These are phyloP conservation scores for Epinephelus cyanopodus DNA, from an alignment of 2,113 vertebrate species.

Conservation along the genomic window DNA sequence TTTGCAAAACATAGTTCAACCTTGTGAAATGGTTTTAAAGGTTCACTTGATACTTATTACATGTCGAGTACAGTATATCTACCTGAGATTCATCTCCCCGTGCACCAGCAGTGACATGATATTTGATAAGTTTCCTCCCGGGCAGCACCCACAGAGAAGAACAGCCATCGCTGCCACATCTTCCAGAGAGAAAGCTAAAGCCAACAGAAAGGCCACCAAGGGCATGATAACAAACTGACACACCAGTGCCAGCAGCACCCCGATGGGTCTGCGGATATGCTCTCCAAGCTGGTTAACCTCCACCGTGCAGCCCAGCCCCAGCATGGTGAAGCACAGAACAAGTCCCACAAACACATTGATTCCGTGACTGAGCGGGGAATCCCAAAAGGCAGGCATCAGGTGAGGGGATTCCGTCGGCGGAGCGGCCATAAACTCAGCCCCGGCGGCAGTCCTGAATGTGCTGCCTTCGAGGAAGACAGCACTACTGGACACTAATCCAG, in stretches of 20 bases:
- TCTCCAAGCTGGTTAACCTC: slow-evolving; percentile 90
- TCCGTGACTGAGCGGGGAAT: slow-evolving; percentile 90
- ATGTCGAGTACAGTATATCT: slow-evolving; percentile 21
- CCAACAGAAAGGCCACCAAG: slow-evolving; percentile 92
- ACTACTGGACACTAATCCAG: slow-evolving; percentile 38
- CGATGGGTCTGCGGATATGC: slow-evolving; percentile 91
- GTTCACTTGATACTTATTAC: neutral
- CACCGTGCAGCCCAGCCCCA: slow-evolving; percentile 97
- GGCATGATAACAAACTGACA: slow-evolving; percentile 97
- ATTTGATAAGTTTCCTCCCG: slow-evolving; percentile 96
- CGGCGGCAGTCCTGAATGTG: slow-evolving; percentile 33
- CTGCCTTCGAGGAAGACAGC: slow-evolving; percentile 42
- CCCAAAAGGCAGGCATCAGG: slow-evolving; percentile 85
- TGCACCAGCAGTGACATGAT: slow-evolving; percentile 95
- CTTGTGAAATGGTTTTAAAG: neutral
- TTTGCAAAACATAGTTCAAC: neutral
- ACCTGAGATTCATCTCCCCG: slow-evolving; percentile 99
- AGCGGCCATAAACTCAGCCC: slow-evolving; percentile 61
- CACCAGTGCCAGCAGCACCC: slow-evolving; percentile 91
- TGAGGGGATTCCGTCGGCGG: slow-evolving; percentile 58
- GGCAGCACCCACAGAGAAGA: slow-evolving; percentile 96
- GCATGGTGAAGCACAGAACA: slow-evolving; percentile 94
- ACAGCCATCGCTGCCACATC: slow-evolving; percentile 96
- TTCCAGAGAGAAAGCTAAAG: slow-evolving; percentile 90
- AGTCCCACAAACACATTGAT: slow-evolving; percentile 94